Conservation (phyloP, 1,140 invertebrate species). For the Phymastichus coffea region DNA sequence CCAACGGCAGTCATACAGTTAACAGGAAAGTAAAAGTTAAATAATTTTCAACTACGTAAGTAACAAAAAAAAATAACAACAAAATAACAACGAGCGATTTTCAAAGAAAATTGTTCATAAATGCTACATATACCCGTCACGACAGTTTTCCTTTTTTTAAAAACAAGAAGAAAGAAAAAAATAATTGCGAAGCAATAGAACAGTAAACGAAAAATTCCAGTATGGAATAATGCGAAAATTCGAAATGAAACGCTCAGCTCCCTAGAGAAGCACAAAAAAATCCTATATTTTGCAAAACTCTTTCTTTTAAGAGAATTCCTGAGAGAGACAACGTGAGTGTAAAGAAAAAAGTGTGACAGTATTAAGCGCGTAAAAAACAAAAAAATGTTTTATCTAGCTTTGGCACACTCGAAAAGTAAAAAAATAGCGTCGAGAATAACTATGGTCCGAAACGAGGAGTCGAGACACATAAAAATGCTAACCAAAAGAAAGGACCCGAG, state of each 20-base stretch:
- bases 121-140: neutral
- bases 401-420: conserved; percentile 7
- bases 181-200: conserved; percentile 23
- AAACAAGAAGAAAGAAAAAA: conserved; percentile 2
- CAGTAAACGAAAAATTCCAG: neutral
- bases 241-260: too few relatives aligned
- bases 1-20: too few relatives aligned
- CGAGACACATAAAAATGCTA: neutral
- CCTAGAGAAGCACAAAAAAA: conserved; percentile 12
- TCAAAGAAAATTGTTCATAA: neutral
- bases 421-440: conserved; percentile 5
- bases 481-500: neutral
- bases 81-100: neutral
- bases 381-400: conserved; percentile 17
- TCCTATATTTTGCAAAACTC: conserved; percentile 25
- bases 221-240: neutral
- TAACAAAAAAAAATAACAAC: too few relatives aligned
- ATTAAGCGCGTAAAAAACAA: conserved; percentile 9
- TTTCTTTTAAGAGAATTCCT: conserved; percentile 17
- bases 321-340: neutral
- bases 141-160: conserved; percentile 3
- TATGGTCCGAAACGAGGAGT: neutral
- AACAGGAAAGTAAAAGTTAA: too few relatives aligned
- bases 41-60: conserved; percentile 6
- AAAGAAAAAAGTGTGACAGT: neutral